Percentiles rank a stretch among this genome's conserved stretches.
These are phyloP conservation scores for Caracal caracal DNA, from an alignment of 2,113 vertebrate species.

Conservation along the genomic window DNA sequence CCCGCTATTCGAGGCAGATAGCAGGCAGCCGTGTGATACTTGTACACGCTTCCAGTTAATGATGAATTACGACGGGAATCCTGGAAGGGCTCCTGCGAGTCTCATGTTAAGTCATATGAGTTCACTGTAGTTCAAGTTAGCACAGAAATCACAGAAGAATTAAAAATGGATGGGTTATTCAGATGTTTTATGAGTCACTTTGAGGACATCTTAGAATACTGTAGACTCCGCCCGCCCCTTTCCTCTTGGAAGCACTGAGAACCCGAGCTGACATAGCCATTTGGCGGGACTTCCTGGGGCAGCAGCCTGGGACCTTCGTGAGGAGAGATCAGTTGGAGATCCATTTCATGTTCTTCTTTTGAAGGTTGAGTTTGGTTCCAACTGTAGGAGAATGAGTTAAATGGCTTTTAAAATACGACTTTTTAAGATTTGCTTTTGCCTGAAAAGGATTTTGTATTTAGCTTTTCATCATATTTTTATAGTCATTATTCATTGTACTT, in stretches of 20 bases:
- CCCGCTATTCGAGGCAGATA: conserved; percentile 46
- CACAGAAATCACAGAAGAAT: conserved; percentile 62
- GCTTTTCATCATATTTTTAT: neutral
- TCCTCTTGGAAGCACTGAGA: conserved; percentile 17
- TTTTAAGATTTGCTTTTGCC: neutral
- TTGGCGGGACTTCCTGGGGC: neutral
- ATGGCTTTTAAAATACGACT: neutral
- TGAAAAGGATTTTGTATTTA: neutral
- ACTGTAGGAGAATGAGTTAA: neutral
- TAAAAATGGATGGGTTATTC: conserved; percentile 66
- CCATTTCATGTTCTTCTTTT: neutral
- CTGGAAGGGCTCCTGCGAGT: conserved; percentile 37
- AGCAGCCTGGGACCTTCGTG: neutral
- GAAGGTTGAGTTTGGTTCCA: conserved; percentile 13
- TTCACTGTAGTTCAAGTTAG: conserved; percentile 70
- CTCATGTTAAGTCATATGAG: conserved; percentile 65
- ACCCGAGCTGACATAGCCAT: neutral
- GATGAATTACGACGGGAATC: conserved; percentile 69
- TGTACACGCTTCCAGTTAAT: conserved; percentile 46
- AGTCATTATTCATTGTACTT: neutral
- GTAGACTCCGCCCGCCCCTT: neutral
- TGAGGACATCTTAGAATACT: conserved; percentile 24
- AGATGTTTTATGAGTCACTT: conserved; percentile 26
- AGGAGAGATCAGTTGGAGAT: conserved; percentile 3
- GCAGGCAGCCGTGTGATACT: conserved; percentile 12